These are phyloP conservation scores for Molossus alvarezi DNA, from an alignment of 2,797 vertebrate species.

Conservation along the genomic window DNA sequence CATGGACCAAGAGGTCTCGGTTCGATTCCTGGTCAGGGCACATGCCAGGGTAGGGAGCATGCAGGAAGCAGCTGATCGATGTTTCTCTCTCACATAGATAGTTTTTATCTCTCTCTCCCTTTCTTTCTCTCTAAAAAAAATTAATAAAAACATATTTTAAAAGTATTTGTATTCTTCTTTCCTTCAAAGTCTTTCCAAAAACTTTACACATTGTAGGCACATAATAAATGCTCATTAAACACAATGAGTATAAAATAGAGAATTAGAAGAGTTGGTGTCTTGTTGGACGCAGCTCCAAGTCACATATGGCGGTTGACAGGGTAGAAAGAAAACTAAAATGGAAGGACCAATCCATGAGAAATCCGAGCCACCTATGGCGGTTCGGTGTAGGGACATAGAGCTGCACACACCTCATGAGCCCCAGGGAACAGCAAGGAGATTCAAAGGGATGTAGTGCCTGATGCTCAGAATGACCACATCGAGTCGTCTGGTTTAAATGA, in stretches of 20 bases:
- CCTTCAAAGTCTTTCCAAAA: constrained; percentile 41
- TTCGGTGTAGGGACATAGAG: background rate
- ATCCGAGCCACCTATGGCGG: background rate
- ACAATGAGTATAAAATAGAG: constrained; percentile 26
- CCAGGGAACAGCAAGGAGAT: background rate
- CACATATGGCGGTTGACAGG: background rate
- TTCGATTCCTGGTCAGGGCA: no score
- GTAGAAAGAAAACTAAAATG: background rate
- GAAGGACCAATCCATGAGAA: background rate
- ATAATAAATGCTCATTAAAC: background rate
- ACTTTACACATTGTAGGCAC: background rate
- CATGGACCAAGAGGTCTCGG: no score
- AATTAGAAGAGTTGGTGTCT: background rate
- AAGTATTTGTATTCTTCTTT: background rate
- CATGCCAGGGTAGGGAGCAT: no score
- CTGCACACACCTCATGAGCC: background rate
- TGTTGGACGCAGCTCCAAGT: background rate
- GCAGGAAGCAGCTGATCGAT: no score
- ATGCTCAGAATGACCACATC: background rate
- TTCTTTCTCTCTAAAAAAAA: no score
- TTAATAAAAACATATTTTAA: no score
- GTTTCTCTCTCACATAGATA: no score
- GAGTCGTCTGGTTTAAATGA: background rate
- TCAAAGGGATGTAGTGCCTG: background rate
- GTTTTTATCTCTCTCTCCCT: no score